Base-by-base conservation (phyloP, 2,888 invertebrate genomes). In the Alloplasta piceator region DNA sequence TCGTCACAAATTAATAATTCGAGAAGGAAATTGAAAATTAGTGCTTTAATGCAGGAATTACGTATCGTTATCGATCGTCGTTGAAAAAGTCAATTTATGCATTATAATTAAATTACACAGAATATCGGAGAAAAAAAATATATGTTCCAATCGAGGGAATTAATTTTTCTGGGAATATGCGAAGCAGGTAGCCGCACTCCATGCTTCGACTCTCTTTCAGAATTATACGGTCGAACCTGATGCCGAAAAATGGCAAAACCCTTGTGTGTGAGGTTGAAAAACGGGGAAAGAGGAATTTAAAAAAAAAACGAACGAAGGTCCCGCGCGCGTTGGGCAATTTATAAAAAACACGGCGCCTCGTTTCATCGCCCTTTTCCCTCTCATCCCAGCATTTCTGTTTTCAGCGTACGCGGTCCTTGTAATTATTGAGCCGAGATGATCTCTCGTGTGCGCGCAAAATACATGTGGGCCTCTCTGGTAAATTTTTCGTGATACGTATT, bases 381-480 rank as follows among this genome's bases (percentile, higher is more conserved):
- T 26, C 26, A 3, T 26, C 26, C 26, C 26, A 67, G 43, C 55
- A 39, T n/a, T n/a, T 3, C 66, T 60, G 66, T 60, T n/a, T 68
- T 50, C 43, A 46, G 68, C 39, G 26, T 52, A 61, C 39, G 39
- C 12, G 55, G 70, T 74, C 81, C 77, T 26, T 81, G 70, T 81
- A 81, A 81, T 81, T 81, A 81, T 64, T 26, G 64, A 66, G 66
- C 77, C 81, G 81, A 73, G 66, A 52, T 6, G 58, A 73, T 73
- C 66, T 70, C 64, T 55, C 60, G 43, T 58, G 66, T 55, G 55
- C 48, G 50, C 56, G 36, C 50, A 39, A 67, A 67, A 26, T 26
- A 55, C 10, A 56, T 14, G 43, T 43, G 36, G 52, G 67, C 60
- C 75, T 64, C 55, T 14, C 16, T 4, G 70, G 64, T 77, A 55